Conservation (phyloP, 1,140 invertebrate genomes). For the Drosophila ohnishii region DNA sequence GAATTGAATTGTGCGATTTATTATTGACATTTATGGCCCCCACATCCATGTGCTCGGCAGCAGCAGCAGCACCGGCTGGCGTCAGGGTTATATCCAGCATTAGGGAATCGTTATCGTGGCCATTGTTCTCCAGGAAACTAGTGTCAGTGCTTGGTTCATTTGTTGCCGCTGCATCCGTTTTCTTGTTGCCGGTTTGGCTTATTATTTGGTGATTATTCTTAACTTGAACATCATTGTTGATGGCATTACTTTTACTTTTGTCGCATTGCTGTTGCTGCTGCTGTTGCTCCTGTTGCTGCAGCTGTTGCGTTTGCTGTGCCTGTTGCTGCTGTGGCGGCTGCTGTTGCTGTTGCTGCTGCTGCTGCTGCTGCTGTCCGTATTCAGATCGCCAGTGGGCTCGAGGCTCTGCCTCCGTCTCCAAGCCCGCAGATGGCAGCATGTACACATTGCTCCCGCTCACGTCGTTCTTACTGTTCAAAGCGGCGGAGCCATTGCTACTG, state of each 20-base stretch:
- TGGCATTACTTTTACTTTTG: conserved; percentile 41
- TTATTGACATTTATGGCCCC: conserved; percentile 4
- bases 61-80: conserved; percentile 19
- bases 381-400: conserved; percentile 54
- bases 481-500: conserved; percentile 32
- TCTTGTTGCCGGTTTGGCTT: conserved; percentile 51
- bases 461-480: conserved; percentile 16
- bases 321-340: conserved; percentile 14
- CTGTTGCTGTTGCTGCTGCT: conserved; percentile 26
- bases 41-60: conserved; percentile 26
- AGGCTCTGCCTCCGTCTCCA: conserved; percentile 46
- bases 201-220: conserved; percentile 54
- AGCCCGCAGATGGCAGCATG: conserved; percentile 38
- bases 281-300: conserved; percentile 33
- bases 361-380: conserved; percentile 56
- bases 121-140: conserved; percentile 43
- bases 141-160: conserved; percentile 7
- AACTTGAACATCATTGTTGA: conserved; percentile 55
- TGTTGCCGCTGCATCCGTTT: conserved; percentile 3
- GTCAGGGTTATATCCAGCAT: conserved; percentile 38
- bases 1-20: conserved; percentile 34
- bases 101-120: conserved; percentile 32
- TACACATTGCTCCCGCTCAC: conserved; percentile 31
- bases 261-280: conserved; percentile 25
- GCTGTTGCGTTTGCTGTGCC: conserved; percentile 25